phyloP scores from a whole-genome alignment of 2,797 vertebrate species.

The Agapornis canus region DNA sequence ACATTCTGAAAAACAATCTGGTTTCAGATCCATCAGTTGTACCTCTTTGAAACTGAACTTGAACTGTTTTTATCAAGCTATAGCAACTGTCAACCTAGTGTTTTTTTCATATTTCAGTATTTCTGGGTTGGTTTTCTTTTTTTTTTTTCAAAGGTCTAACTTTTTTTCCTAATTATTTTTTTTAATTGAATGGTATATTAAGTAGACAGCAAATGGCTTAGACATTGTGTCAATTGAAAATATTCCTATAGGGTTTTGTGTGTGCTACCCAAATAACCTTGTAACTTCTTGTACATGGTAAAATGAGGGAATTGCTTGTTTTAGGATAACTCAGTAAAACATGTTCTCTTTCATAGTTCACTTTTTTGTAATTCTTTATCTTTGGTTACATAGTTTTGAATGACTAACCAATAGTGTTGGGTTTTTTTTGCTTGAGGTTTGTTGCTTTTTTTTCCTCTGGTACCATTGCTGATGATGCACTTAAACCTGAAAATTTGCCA shows the following conservation, averaged over 20 bases:
- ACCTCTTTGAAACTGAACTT: not conserved
- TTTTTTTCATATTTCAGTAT: not conserved
- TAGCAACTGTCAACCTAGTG: not conserved
- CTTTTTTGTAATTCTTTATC: not conserved
- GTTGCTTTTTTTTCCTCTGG: not conserved
- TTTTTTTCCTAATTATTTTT: not conserved
- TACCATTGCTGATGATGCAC: not conserved
- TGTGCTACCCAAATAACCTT: not conserved
- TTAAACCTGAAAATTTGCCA: not conserved
- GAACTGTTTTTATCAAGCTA: not conserved
- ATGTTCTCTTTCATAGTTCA: not conserved
- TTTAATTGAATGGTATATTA: not conserved
- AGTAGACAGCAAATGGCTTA: not conserved
- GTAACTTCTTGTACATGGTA: not conserved
- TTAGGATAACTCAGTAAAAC: not conserved
- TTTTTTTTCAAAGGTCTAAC: not conserved
- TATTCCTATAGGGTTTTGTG: not conserved
- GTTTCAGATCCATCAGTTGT: not conserved
- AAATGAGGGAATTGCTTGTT: not conserved
- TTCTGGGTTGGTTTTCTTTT: not conserved
- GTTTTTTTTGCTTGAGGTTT: not conserved
- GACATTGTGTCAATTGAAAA: not conserved
- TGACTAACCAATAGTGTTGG: rapidly evolving
- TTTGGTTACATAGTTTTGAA: not conserved
- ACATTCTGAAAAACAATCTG: rapidly evolving